Base-by-base conservation (phyloP, 2,113 vertebrate species). In the Megaceryle maxima region DNA sequence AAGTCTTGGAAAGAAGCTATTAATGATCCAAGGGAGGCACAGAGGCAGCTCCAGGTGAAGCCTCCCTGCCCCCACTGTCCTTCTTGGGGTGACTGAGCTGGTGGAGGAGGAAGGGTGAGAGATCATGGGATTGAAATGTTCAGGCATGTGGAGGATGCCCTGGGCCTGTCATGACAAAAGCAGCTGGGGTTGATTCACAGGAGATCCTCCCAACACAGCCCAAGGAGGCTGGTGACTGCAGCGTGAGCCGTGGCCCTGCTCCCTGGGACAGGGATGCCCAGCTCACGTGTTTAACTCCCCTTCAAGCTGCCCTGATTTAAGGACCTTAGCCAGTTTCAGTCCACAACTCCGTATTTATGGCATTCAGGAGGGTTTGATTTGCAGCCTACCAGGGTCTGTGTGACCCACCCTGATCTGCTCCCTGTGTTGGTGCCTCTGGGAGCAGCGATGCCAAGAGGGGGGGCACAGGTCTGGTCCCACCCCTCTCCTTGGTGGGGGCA, bases 51-150 rank as follows among this genome's bases (percentile, higher is more conserved):
- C 66, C 76, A 28, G 75, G 66, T 3, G 55, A 13, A 56, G 22
- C 44, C 5, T 75, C 33, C 13, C 69, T 51, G 14, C 4, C 5
- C 17, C 5, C 1, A 0, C 25, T 1, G 8, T 4, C 20, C n/a
- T n/a, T 20, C 28, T 48, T 9, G 19, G 44, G 15, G 14, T 64
- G 63, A 48, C 6, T 9, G 86, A 68, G 44, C 50, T 25, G 10
- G 35, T 3, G 4, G 39, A 67, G 64, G 48, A 76, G 70, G 91
- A 68, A 56, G 68, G 48, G 53, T 21, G 83, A 39, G 72, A 33
- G 50, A 35, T 72, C 56, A 14, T 0, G 1, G 66, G 75, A 3
- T 1, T 1, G 16, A 41, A n/a, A 2, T 2, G 16, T 2, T 6
- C 5, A 19, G 85, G 76, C 6, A 6, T 6, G 63, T 19, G 39